Evolutionary conservation across 2,113 vertebrate genomes (phyloP), one percentile per base, ranked within the genome.

Genomic region (Hippoglossus stenolepis): DNA sequence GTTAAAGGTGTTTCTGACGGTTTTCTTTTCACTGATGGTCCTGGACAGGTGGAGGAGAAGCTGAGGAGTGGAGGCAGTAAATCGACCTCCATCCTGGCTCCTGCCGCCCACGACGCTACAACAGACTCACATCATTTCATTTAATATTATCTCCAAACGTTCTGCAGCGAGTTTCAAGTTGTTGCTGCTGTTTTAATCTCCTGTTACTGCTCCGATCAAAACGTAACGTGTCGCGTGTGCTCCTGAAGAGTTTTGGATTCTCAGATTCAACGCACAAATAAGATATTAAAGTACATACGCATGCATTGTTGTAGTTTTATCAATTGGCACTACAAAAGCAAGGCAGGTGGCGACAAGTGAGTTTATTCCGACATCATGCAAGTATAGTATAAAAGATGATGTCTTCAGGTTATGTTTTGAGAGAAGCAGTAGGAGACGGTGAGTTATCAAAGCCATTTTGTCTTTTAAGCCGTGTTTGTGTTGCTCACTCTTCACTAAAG

Each of bases 251-350:
- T 64, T 64, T 74, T 31, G 47, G 57, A 51, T 69, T 73, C 75
- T 83, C 73, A 83, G 82, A 78, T 38, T 84, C 57, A 47, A 75
- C 18, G 47, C 69, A 81, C 59, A 71, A 70, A 68, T 65, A 72
- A 69, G 74, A 84, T 64, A 74, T 77, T 73, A 82, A 35, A 82
- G 67, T 56, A 82, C 73, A 82, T 62, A 69, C 78, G 68, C 89
- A 89, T 90, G 89, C 82, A 81, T 88, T 79, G 74, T 74, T 85
- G 75, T 63, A 77, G 74, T 85, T 70, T 40, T 51, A 73, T 78
- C 68, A 67, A 31, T 68, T 71, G 73, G 69, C 35, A 17, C 72
- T 79, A 82, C 57, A 74, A 89, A 88, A 90, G 70, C 84, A 85
- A 88, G 67, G 78, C 82, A 76, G 66, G 28, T 85, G 79, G 75